Percentiles rank a stretch among this genome's conserved stretches.
phyloP scores from a whole-genome alignment of 2,888 invertebrate genomes.

The Hyposoter didymator region DNA sequence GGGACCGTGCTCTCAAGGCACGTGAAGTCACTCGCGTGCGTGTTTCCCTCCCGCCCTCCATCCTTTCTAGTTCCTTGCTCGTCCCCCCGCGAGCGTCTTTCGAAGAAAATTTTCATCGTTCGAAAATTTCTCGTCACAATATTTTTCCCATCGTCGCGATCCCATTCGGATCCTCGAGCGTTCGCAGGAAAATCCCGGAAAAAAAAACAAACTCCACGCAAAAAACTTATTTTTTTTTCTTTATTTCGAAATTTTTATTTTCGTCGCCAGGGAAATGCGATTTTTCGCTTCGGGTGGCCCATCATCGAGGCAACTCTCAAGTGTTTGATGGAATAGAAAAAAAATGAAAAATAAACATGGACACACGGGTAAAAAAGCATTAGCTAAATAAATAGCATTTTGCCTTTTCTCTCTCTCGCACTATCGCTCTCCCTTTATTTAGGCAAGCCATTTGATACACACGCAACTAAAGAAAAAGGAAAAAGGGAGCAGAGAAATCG shows the following conservation, averaged over 20 bases:
- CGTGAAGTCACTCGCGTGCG: conserved; percentile 41
- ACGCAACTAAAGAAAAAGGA: neutral
- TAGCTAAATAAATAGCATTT: conserved; percentile 38
- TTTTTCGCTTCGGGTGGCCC: no score
- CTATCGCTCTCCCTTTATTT: conserved; percentile 2
- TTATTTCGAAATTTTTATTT: no score
- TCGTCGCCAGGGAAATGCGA: no score
- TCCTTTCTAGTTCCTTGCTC: conserved; percentile 1
- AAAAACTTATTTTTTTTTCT: no score
- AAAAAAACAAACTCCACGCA: neutral
- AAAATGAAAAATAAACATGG: neutral
- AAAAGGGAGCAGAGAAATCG: neutral
- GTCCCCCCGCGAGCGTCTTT: neutral
- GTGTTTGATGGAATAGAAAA: neutral
- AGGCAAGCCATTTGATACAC: conserved; percentile 30
- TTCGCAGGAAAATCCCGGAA: no score
- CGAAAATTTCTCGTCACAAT: neutral
- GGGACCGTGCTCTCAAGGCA: conserved; percentile 42
- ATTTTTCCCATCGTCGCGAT: neutral
- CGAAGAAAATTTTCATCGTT: neutral
- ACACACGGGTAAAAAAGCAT: conserved; percentile 14
- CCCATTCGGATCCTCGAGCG: no score
- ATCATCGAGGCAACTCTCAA: neutral
- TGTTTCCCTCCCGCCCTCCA: neutral
- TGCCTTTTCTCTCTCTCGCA: neutral